Conservation (phyloP, 2,797 vertebrate species). For the Pantherophis vulpinus region DNA sequence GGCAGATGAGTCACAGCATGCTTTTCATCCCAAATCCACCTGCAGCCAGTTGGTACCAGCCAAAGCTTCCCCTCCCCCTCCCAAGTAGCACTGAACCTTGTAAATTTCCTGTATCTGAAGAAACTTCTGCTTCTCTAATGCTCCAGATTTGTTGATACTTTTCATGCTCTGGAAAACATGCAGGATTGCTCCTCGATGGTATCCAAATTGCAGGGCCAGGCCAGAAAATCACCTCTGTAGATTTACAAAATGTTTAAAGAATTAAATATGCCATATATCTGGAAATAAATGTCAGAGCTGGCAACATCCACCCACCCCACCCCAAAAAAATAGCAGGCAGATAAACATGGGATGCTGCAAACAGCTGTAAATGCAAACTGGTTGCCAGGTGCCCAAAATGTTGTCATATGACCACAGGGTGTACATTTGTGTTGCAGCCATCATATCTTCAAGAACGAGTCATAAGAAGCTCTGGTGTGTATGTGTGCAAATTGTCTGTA, state of each 20-base stretch:
- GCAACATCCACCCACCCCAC: too few species aligned
- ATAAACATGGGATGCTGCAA: too few species aligned
- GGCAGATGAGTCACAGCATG: not conserved
- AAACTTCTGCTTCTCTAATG: not conserved
- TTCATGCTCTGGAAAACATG: not conserved
- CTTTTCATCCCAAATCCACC: not conserved
- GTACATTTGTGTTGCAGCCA: too few species aligned
- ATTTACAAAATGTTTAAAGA: not conserved
- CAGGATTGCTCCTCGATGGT: not conserved
- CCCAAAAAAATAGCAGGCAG: too few species aligned
- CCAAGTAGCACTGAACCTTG: not conserved
- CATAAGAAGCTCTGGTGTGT: too few species aligned
- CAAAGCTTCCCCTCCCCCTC: not conserved
- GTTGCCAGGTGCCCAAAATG: too few species aligned
- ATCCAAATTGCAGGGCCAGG: not conserved
- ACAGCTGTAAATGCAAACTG: too few species aligned
- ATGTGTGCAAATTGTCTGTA: too few species aligned
- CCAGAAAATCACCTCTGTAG: not conserved
- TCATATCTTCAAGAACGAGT: too few species aligned
- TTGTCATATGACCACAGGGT: too few species aligned
- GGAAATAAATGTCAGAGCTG: too few species aligned
- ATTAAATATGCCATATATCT: not conserved
- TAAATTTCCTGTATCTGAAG: not conserved
- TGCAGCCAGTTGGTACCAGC: not conserved
- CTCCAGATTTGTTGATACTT: not conserved